phyloP scores from a whole-genome alignment of 2,797 vertebrate genomes.

The Sparus aurata region DNA sequence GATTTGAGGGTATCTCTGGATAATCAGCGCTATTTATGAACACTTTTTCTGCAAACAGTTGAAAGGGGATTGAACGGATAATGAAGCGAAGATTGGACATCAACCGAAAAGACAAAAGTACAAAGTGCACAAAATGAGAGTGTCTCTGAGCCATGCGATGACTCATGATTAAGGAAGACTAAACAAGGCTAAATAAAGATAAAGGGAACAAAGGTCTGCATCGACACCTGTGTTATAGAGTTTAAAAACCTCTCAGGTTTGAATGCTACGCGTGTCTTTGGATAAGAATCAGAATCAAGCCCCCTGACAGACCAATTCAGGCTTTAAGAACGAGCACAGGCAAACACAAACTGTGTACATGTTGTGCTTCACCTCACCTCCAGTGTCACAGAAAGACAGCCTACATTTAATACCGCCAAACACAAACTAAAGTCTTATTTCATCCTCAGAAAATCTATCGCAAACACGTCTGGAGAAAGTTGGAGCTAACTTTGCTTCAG shows the following conservation, averaged over 20 bases:
- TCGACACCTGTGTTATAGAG: background rate
- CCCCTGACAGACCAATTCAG: background rate
- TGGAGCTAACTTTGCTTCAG: background rate
- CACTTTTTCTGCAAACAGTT: background rate
- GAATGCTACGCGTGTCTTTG: background rate
- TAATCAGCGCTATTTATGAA: background rate
- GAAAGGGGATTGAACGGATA: slow-evolving; percentile 1
- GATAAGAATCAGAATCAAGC: background rate
- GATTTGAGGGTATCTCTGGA: background rate
- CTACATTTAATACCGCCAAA: background rate
- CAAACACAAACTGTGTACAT: background rate
- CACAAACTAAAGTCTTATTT: background rate
- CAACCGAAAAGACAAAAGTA: background rate
- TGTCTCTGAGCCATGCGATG: background rate
- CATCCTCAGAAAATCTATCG: background rate
- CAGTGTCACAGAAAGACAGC: background rate
- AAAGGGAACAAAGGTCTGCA: background rate
- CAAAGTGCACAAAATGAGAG: background rate
- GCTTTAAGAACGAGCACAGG: background rate
- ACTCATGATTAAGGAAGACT: background rate
- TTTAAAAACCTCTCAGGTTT: background rate
- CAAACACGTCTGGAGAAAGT: background rate
- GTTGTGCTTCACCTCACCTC: background rate
- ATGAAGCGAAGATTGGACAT: background rate
- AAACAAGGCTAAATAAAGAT: background rate